Evolutionary conservation across 2,113 vertebrate genomes (phyloP), one percentile per base, ranked within the genome.

Genomic region (Myiagra hebetior): DNA sequence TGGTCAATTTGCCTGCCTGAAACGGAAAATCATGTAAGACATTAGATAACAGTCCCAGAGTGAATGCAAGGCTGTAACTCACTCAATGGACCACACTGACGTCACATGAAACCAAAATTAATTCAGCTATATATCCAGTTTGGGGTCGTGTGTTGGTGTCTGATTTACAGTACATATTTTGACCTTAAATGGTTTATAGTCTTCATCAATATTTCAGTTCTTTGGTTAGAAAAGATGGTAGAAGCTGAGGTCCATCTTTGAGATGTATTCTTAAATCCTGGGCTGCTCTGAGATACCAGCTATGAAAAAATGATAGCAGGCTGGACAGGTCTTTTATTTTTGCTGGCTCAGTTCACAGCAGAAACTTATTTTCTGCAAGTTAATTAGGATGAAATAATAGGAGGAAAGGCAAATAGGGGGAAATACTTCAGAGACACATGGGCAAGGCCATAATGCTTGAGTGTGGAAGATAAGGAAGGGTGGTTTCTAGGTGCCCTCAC

Each of bases 1-100:
- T 95, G 95, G 97, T 93, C 96, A 96, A 97, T 97, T 98, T 97
- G 69, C 90, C 42, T 92, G 79, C 44, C 89, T 94, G 89, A 95
- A 97, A 95, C 68, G 41, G 78, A 97, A 97, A 97, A 97, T 95
- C 96, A 93, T 74, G 80, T 95, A 87, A 97, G 95, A 96, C 85
- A 52, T 64, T 94, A 94, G 90, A 95, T 97, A 97, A 98, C 75
- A 96, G 82, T 37, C 44, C 78, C 95, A 90, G 85, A 91, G 52
- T 69, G 75, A 94, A 95, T 75, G 67, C 59, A 94, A 90, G 82
- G 74, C 83, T 80, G 52, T 96, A 97, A 97, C 83, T 98, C 94
- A 96, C 73, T 67, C 82, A 87, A 17, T 44, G 72, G 89, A 42
- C 53, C 88, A 87, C 81, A 63, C n/a, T 97, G 96, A 96, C 85